A percentile compares a stretch with the other conserved stretches of the same genome.
Conservation (phyloP, 2,888 invertebrate genomes). For the Drosophila colorata region DNA sequence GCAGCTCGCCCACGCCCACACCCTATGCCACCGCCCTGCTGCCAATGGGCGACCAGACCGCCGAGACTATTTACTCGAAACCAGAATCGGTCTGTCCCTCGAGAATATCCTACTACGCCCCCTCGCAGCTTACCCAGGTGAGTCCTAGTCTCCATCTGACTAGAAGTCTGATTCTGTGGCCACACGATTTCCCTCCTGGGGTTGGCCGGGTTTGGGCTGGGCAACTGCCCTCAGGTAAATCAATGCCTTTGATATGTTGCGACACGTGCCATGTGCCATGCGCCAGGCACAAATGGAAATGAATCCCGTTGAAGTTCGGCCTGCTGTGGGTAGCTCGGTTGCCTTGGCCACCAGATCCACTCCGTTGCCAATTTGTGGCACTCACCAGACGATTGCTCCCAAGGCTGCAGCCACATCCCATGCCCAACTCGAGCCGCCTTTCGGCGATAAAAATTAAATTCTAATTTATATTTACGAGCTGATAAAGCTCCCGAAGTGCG, state of each 20-base stretch:
- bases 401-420: conserved; percentile 22
- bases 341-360: conserved; percentile 46
- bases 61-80: conserved; percentile 66
- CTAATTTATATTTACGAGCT: conserved; percentile 81
- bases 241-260: conserved; percentile 74
- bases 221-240: conserved; percentile 55
- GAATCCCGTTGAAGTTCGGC: conserved; percentile 53
- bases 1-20: conserved; percentile 87
- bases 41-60: conserved; percentile 85
- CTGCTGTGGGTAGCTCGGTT: conserved; percentile 30
- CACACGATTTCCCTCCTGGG: conserved; percentile 40
- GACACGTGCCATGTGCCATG: conserved; percentile 76
- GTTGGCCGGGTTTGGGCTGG: conserved; percentile 32
- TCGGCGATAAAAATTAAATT: conserved; percentile 77
- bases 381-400: conserved; percentile 64
- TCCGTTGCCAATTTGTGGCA: conserved; percentile 59
- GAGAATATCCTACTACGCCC: conserved; percentile 91
- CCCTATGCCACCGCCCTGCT: conserved; percentile 90
- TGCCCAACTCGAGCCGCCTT: conserved; percentile 40
- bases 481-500: conserved; percentile 75
- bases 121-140: conserved; percentile 91
- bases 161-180: conserved; percentile 18
- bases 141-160: conserved; percentile 61
- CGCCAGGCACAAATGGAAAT: conserved; percentile 63
- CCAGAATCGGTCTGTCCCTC: conserved; percentile 87